phyloP scores from a whole-genome alignment of 2,113 vertebrate species.

The Nothoprocta pentlandii region DNA sequence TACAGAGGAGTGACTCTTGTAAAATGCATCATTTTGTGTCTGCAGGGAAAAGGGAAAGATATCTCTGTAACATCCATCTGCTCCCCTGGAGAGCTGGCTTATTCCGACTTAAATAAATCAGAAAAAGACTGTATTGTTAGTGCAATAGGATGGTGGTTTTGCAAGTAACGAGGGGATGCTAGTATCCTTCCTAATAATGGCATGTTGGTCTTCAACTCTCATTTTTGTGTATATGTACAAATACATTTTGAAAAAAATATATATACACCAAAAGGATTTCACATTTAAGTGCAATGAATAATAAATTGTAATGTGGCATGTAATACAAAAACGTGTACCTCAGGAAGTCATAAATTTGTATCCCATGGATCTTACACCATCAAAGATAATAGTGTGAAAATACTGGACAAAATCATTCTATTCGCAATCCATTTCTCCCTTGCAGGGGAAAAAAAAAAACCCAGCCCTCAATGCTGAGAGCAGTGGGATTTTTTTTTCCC shows the following conservation, averaged over 20 bases:
- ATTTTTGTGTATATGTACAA: not conserved
- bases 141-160: not conserved
- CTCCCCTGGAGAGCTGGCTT: not conserved
- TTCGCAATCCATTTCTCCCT: not conserved
- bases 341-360: not conserved
- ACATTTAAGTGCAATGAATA: not conserved
- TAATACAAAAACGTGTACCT: not conserved
- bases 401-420: not conserved
- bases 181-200: not conserved
- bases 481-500: not conserved
- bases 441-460: not conserved
- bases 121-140: not conserved
- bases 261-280: not conserved
- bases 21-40: not conserved
- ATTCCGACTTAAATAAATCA: not conserved
- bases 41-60: not conserved
- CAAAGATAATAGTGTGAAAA: not conserved
- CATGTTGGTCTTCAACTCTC: not conserved
- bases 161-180: not conserved
- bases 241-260: too few species aligned
- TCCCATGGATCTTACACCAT: not conserved
- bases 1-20: not conserved
- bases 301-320: not conserved
- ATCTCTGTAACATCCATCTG: not conserved
- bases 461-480: not conserved